Evolutionary conservation across 2,113 vertebrate species (phyloP).

Genomic region (Ranitomeya imitator): DNA sequence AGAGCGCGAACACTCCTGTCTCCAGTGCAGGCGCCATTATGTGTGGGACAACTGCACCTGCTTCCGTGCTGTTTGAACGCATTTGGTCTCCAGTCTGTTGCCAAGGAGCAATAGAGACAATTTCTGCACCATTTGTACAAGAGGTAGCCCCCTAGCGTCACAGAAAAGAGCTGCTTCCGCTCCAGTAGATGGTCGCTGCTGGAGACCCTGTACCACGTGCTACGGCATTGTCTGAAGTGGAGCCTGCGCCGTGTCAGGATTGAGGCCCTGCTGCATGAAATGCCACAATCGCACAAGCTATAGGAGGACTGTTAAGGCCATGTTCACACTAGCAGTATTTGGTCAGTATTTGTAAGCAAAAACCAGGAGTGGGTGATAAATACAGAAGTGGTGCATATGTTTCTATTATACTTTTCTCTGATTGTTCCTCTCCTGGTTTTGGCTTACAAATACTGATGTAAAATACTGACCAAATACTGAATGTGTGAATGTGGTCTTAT

Average conservation of each 20-base stretch:
- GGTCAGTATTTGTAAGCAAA: too few relatives aligned
- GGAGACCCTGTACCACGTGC: background rate
- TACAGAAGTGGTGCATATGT: too few relatives aligned
- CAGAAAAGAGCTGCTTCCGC: background rate
- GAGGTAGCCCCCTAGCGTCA: background rate
- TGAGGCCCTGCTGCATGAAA: too few relatives aligned
- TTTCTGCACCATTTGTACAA: background rate
- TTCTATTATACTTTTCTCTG: too few relatives aligned
- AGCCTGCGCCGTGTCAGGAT: background rate
- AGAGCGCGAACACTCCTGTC: background rate
- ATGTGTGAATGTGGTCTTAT: too few relatives aligned
- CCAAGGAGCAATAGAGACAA: background rate
- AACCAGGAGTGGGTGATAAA: too few relatives aligned
- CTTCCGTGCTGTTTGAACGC: background rate
- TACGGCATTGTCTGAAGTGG: background rate
- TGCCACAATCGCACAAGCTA: too few relatives aligned
- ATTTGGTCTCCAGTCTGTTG: background rate
- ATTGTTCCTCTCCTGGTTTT: too few relatives aligned
- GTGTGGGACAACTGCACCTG: background rate
- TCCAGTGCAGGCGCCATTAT: background rate
- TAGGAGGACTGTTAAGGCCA: too few relatives aligned
- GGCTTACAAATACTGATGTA: too few relatives aligned
- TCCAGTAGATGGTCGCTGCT: background rate
- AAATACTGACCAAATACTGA: too few relatives aligned
- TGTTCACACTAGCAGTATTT: too few relatives aligned